Percentiles rank a stretch among this genome's conserved stretches.
These are phyloP conservation scores for Hirtodrosophila cameraria DNA, from an alignment of 2,888 invertebrate species.

Conservation along the genomic window DNA sequence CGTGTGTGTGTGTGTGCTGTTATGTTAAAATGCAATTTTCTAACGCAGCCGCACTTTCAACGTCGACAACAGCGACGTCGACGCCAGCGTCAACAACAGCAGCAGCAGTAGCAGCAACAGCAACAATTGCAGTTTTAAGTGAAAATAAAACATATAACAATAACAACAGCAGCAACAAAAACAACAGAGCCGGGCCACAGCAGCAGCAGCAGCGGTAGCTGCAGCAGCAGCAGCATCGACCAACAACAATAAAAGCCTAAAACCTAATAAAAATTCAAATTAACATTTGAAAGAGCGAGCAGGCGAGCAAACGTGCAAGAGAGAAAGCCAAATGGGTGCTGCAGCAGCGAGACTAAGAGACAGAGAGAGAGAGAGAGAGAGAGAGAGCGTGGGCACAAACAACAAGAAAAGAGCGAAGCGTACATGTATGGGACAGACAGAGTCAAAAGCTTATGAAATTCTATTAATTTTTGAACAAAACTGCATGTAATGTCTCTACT, in stretches of 20 bases:
- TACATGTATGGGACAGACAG: conserved; percentile 47
- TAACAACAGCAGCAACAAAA: conserved; percentile 32
- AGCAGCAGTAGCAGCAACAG: conserved; percentile 43
- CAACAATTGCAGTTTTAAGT: conserved; percentile 60
- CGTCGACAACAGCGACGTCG: conserved; percentile 63
- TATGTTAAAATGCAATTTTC: conserved; percentile 81
- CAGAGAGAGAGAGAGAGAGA: conserved; percentile 15
- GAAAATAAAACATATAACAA: conserved; percentile 63
- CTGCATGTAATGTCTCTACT: conserved; percentile 69
- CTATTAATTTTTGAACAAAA: conserved; percentile 82
- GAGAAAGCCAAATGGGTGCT: conserved; percentile 24
- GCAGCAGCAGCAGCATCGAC: conserved; percentile 26
- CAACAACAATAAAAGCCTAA: conserved; percentile 77
- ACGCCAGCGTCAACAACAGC: conserved; percentile 24
- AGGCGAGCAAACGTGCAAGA: conserved; percentile 40
- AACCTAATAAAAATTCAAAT: conserved; percentile 83
- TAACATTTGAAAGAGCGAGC: conserved; percentile 78
- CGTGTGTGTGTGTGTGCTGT: conserved; percentile 33
- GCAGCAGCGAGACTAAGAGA: conserved; percentile 15
- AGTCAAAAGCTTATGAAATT: conserved; percentile 75
- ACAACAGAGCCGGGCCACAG: conserved; percentile 16
- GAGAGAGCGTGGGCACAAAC: conserved; percentile 1
- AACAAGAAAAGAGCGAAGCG: conserved; percentile 38
- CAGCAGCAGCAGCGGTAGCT: conserved; percentile 18
- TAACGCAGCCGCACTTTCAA: conserved; percentile 82